phyloP scores from a whole-genome alignment of 2,888 invertebrate species.

The Sinhomidia bicolor region DNA sequence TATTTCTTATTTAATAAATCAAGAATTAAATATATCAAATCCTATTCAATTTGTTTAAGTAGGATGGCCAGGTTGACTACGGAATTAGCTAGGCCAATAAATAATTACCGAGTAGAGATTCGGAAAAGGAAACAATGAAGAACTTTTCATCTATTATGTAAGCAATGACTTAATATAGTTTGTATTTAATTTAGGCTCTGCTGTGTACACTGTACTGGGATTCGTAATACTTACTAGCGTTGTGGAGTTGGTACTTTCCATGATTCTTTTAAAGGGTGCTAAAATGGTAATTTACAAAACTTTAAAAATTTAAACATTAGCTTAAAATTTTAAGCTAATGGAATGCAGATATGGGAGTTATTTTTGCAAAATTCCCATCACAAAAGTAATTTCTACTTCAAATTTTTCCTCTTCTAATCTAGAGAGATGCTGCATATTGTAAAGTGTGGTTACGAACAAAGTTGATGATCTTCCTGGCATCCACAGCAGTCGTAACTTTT shows the following conservation, averaged over 20 bases:
- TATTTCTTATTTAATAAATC: no score
- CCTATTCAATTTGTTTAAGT: no score
- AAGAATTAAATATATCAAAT: no score
- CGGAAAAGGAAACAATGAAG: no score
- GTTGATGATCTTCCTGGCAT: constrained; percentile 51
- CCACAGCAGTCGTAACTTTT: constrained; percentile 56
- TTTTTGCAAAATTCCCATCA: not conserved
- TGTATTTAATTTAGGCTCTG: constrained; percentile 18
- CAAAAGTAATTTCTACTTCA: not conserved
- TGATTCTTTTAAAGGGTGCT: constrained; percentile 56
- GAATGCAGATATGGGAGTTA: not conserved
- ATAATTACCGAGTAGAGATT: no score
- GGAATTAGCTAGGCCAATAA: no score
- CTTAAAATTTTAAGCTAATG: not conserved
- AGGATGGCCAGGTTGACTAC: no score
- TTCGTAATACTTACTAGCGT: constrained; percentile 65
- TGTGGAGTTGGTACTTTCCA: constrained; percentile 64
- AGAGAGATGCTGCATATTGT: constrained; percentile 62
- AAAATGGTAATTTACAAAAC: constrained; percentile 58
- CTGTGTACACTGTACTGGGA: constrained; percentile 54
- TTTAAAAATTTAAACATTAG: no score
- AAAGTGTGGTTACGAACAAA: constrained; percentile 68
- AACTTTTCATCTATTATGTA: no score
- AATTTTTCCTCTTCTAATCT: not conserved
- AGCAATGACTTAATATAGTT: no score